Percentiles rank a stretch among this genome's conserved stretches.
phyloP scores from a whole-genome alignment of 2,113 vertebrate genomes.

The Procavia capensis region DNA sequence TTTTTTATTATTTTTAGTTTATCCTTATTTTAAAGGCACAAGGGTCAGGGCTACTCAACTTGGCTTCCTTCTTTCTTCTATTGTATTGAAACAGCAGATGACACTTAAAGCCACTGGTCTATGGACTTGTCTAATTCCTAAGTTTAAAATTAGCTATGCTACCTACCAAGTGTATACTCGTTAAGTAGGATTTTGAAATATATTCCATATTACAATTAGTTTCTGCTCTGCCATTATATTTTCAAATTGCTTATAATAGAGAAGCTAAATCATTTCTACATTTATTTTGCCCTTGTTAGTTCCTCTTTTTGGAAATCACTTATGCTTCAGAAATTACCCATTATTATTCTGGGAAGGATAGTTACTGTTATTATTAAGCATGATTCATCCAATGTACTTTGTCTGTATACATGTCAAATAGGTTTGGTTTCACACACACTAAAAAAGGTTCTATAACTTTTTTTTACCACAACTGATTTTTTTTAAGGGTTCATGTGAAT shows the following conservation, averaged over 20 bases:
- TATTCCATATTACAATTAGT: constrained; percentile 62
- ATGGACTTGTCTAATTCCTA: constrained; percentile 51
- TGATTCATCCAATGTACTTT: constrained; percentile 22
- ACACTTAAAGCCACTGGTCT: constrained; percentile 1
- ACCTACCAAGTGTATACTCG: constrained; percentile 34
- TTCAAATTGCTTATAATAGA: constrained; percentile 23
- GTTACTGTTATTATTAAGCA: constrained; percentile 60
- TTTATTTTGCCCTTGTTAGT: constrained; percentile 64
- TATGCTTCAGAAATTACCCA: constrained; percentile 40
- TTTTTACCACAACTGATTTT: constrained; percentile 36
- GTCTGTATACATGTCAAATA: constrained; percentile 12
- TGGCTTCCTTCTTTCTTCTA: constrained; percentile 13
- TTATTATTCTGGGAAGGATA: constrained; percentile 52
- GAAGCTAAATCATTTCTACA: constrained; percentile 52
- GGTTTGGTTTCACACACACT: not conserved
- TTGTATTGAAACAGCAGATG: not conserved
- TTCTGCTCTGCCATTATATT: constrained; percentile 61
- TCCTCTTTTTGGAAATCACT: constrained; percentile 65
- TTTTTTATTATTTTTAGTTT: constrained; percentile 23
- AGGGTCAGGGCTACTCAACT: not conserved
- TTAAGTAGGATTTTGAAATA: constrained; percentile 15
- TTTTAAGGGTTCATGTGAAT: not conserved
- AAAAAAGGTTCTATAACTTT: constrained; percentile 27
- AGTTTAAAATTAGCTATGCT: not conserved
- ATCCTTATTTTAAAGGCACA: constrained; percentile 46